phyloP scores from a whole-genome alignment of 2,113 vertebrate genomes.

The Heteronetta atricapilla region DNA sequence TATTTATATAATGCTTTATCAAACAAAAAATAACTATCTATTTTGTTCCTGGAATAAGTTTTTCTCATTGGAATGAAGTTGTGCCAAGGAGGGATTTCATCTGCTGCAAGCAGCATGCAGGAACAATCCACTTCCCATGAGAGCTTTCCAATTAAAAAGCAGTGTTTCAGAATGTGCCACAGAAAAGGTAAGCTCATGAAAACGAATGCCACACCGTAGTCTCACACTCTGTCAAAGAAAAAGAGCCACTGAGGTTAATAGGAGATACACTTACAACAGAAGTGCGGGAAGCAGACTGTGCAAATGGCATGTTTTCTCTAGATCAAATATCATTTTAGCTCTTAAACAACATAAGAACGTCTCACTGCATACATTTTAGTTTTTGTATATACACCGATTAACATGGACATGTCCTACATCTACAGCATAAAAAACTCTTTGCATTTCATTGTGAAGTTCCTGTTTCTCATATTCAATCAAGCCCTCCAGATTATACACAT shows the following conservation, averaged over 20 bases:
- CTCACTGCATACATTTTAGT: neutral
- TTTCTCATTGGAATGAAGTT: constrained; percentile 21
- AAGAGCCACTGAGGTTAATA: neutral
- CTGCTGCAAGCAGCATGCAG: constrained; percentile 38
- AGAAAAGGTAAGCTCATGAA: neutral
- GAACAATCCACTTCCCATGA: neutral
- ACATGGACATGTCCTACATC: rapidly evolving
- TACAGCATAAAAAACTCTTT: neutral
- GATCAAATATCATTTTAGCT: neutral
- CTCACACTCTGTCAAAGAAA: neutral
- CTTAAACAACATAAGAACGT: neutral
- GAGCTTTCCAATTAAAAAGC: neutral
- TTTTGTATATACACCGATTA: neutral
- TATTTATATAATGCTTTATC: neutral
- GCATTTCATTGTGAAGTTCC: constrained; percentile 48
- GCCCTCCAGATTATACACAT: constrained; percentile 54
- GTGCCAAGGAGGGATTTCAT: constrained; percentile 35
- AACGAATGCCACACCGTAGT: neutral
- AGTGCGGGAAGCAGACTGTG: neutral
- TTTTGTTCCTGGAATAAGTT: constrained; percentile 13
- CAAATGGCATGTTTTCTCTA: neutral
- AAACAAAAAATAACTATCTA: neutral
- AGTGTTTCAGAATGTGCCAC: neutral
- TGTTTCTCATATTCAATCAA: constrained; percentile 38
- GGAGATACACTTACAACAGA: neutral